phyloP scores from a whole-genome alignment of 1,140 invertebrate species.

The Cepaea nemoralis region DNA sequence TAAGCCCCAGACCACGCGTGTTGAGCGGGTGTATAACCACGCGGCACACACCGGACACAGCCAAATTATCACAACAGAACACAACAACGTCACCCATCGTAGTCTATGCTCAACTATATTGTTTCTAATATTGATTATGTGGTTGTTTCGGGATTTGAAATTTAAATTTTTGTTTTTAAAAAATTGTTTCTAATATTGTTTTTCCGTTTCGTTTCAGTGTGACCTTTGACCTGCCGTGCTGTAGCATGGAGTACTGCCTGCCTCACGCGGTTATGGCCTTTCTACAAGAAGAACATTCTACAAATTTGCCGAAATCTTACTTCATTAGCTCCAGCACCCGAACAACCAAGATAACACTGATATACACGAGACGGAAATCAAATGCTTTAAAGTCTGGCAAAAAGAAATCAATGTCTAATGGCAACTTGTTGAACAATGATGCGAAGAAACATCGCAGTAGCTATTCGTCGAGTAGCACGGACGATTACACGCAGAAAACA shows the following conservation, averaged over 20 bases:
- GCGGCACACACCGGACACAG: no score
- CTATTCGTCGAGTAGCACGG: slow-evolving; percentile 4
- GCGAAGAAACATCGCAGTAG: not conserved
- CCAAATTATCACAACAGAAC: no score
- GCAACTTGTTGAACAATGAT: not conserved
- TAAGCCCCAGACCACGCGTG: no score
- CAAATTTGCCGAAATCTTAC: slow-evolving; percentile 28
- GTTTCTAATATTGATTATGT: no score
- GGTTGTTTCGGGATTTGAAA: no score
- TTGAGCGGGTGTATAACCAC: no score
- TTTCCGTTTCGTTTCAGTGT: not conserved
- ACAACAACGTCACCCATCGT: no score
- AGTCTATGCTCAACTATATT: no score
- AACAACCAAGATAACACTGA: slow-evolving; percentile 34
- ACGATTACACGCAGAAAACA: not conserved
- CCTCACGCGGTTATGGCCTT: slow-evolving; percentile 37
- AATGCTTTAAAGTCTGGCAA: not conserved
- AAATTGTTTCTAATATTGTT: no score
- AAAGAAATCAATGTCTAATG: not conserved
- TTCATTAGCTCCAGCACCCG: slow-evolving; percentile 29
- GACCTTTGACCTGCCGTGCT: not conserved
- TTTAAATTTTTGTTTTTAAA: no score
- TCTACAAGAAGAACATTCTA: slow-evolving; percentile 31
- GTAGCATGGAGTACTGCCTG: slow-evolving; percentile 31
- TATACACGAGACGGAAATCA: slow-evolving; percentile 18